Percentiles rank a stretch among this genome's conserved stretches.
Evolutionary conservation across 2,797 vertebrate genomes (phyloP).

Genomic region (Clarias pachynema): DNA sequence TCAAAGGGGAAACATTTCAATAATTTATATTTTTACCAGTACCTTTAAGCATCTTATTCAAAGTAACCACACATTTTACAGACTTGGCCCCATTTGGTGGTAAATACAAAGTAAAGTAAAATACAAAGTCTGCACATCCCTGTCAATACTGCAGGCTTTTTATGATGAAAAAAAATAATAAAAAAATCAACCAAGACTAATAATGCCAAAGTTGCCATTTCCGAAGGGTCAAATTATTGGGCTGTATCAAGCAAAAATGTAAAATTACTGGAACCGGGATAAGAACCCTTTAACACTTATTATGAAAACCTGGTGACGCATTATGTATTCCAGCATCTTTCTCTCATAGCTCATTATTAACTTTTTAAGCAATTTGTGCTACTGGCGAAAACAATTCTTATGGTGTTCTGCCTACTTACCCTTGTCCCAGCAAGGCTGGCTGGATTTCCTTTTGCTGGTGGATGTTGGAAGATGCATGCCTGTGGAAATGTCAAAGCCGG

Average conservation of each 20-base stretch:
- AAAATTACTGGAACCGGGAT: too few relatives aligned
- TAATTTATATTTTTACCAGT: not conserved
- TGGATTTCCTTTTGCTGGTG: conserved; percentile 80
- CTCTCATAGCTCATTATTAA: too few relatives aligned
- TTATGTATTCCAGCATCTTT: too few relatives aligned
- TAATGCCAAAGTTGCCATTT: not conserved
- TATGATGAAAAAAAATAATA: not conserved
- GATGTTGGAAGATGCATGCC: conserved; percentile 91
- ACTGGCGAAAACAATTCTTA: too few relatives aligned
- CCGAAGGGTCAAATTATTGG: too few relatives aligned
- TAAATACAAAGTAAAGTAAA: not conserved
- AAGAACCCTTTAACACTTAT: too few relatives aligned
- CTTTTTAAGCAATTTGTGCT: too few relatives aligned
- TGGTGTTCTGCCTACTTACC: conserved; percentile 74
- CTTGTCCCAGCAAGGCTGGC: conserved; percentile 94
- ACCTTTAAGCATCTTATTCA: not conserved
- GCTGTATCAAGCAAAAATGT: too few relatives aligned
- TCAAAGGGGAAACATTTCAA: not conserved
- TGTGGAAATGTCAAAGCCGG: conserved; percentile 87
- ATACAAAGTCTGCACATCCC: not conserved
- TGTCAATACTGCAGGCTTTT: not conserved
- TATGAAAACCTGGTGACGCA: too few relatives aligned
- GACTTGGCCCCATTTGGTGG: not conserved
- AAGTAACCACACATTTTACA: not conserved
- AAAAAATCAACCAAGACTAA: not conserved